Base-by-base conservation (phyloP, 1,140 invertebrate genomes). In the Gryon sp. region DNA sequence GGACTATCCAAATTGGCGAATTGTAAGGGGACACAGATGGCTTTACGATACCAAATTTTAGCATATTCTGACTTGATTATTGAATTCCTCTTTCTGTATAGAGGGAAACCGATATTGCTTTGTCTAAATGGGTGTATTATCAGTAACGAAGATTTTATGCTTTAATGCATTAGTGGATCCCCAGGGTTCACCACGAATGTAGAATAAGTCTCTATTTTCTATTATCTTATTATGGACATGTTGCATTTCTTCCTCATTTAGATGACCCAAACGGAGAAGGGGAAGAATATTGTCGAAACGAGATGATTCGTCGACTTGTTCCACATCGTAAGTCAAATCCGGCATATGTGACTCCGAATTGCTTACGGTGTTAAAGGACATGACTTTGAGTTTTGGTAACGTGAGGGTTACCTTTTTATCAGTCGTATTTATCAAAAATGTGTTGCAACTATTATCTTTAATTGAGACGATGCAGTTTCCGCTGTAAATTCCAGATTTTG, bases 21-120 rank as follows among this genome's bases (percentile, higher is more conserved):
- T 20, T 41, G 12, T 41, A 41, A n/a, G 38, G 45, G 0, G 45
- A 48, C 1, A 0, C 7, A 0, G 45, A 48, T 0, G 45, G 45
- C 12, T 18, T 8, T 2, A 48, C 14, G 4, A 48, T 18, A 5
- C 14, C 12, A 2, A 24, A 20, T 7, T 14, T 8, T n/a, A 2
- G 26, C 2, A 14, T 26, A n/a, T 1, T 5, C n/a, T 5, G n/a
- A 48, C 43, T 15, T 46, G 43, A 1, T 12, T 3, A 16, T 30
- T 8, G 2, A 46, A 28, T 46, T 46, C 43, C 22, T 46, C 43
- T 9, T 28, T 26, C 26, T 46, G 26, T 4, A 46, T 28, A 4
- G 43, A 24, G 4, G 45, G 45, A 32, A 48, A 48, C 4, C 45
- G 24, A 48, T 48, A 48, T 19, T 48, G 24, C 14, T 48, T 30